Evolutionary conservation across 2,113 vertebrate species (phyloP).

Genomic region (Romanogobio albipinnatus): DNA sequence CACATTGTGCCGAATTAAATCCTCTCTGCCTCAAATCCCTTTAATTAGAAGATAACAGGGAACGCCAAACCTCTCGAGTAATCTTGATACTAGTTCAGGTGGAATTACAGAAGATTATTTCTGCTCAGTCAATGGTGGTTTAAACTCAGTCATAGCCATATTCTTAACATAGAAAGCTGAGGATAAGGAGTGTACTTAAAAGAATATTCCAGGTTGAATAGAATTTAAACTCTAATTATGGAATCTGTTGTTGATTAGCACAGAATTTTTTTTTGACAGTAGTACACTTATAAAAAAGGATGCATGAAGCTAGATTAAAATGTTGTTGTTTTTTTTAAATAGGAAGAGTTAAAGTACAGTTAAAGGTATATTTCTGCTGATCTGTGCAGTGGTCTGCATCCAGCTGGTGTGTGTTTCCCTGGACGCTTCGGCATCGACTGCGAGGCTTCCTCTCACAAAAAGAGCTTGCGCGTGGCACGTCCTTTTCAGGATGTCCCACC

Average conservation of each 20-base stretch:
- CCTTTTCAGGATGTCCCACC: too few relatives aligned
- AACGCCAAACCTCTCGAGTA: background rate
- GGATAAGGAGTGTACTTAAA: background rate
- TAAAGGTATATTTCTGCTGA: too few relatives aligned
- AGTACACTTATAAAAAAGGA: too few relatives aligned
- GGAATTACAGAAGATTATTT: constrained; percentile 29
- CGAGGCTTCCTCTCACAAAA: too few relatives aligned
- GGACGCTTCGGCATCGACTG: too few relatives aligned
- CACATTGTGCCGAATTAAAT: constrained; percentile 33
- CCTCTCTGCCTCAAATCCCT: constrained; percentile 40
- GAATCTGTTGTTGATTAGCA: background rate
- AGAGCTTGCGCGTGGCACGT: too few relatives aligned
- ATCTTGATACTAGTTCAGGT: constrained; percentile 37
- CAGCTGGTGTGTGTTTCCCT: too few relatives aligned
- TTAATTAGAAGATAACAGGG: constrained; percentile 40
- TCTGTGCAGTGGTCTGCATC: too few relatives aligned
- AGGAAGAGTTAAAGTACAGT: too few relatives aligned
- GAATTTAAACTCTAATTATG: background rate
- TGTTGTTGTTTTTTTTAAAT: too few relatives aligned
- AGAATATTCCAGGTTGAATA: background rate
- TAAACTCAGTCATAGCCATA: background rate
- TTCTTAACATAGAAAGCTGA: background rate
- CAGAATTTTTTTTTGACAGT: background rate
- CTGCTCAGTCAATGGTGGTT: background rate
- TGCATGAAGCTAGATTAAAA: too few relatives aligned